Evolutionary conservation across 2,113 vertebrate species (phyloP).

Genomic region (Ivindomyrus marchei): DNA sequence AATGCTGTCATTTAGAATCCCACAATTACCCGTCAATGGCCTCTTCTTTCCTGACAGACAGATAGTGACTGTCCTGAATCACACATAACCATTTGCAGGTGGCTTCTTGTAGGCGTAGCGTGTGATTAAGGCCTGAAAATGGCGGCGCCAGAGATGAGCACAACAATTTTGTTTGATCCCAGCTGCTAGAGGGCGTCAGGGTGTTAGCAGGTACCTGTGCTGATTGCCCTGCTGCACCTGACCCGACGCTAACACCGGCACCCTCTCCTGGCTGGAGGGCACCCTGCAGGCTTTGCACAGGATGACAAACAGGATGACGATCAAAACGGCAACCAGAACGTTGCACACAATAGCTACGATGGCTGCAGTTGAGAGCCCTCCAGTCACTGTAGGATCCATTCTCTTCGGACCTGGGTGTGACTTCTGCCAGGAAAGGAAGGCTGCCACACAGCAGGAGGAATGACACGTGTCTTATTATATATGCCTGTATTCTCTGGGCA

Average conservation of each 20-base stretch:
- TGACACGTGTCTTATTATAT: background rate
- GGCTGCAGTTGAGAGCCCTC: conserved; percentile 58
- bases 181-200: conserved; percentile 41
- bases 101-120: background rate
- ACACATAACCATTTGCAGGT: background rate
- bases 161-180: background rate
- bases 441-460: background rate
- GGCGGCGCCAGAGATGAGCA: background rate
- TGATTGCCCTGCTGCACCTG: conserved; percentile 47
- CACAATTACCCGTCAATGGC: background rate
- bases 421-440: background rate
- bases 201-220: conserved; percentile 61
- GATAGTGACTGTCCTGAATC: background rate
- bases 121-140: background rate
- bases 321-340: conserved; percentile 55
- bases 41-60: background rate
- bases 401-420: background rate
- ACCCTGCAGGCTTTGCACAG: conserved; percentile 64
- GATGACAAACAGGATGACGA: conserved; percentile 60
- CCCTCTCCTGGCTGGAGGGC: conserved; percentile 62
- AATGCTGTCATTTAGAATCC: background rate
- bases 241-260: conserved; percentile 48
- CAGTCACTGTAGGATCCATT: conserved; percentile 46
- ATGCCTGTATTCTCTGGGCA: background rate
- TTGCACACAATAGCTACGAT: conserved; percentile 67